phyloP scores from a whole-genome alignment of 2,888 invertebrate species.

The Pogonocherus hispidulus region DNA sequence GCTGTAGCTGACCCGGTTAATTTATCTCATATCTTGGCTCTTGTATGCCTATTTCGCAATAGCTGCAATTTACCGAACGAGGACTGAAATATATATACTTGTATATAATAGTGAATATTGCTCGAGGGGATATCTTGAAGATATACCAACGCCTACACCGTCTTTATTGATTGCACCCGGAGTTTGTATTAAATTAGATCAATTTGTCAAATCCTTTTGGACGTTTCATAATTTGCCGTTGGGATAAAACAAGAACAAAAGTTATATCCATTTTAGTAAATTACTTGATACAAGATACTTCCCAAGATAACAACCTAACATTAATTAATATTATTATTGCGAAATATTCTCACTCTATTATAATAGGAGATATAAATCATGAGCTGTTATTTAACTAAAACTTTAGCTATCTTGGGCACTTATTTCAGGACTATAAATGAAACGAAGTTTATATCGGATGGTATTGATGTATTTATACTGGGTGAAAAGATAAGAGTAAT shows the following conservation, averaged over 20 bases:
- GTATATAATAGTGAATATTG: slow-evolving; percentile 28
- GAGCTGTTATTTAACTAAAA: slow-evolving; percentile 20
- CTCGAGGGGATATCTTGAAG: slow-evolving; percentile 35
- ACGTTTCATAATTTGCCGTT: slow-evolving; percentile 58
- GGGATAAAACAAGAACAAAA: slow-evolving; percentile 55
- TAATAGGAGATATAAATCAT: slow-evolving; percentile 30
- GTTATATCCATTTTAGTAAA: slow-evolving; percentile 55
- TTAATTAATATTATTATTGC: slow-evolving; percentile 50
- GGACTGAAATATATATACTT: slow-evolving; percentile 22
- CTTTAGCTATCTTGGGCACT: slow-evolving; percentile 22
- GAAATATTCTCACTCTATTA: slow-evolving; percentile 34
- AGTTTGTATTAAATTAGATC: slow-evolving; percentile 60
- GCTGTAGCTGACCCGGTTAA: neutral
- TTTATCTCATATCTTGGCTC: neutral
- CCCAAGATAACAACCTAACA: slow-evolving; percentile 47
- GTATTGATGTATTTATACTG: too few relatives aligned
- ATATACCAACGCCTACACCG: slow-evolving; percentile 40
- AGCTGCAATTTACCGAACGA: slow-evolving; percentile 20
- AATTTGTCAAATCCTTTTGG: slow-evolving; percentile 61
- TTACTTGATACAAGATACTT: slow-evolving; percentile 56
- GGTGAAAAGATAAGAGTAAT: too few relatives aligned
- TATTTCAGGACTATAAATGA: slow-evolving; percentile 4
- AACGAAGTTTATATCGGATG: neutral
- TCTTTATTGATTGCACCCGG: slow-evolving; percentile 52
- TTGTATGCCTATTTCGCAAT: slow-evolving; percentile 1